Conservation (phyloP, 2,113 vertebrate genomes). For the Henicopernis longicauda region DNA sequence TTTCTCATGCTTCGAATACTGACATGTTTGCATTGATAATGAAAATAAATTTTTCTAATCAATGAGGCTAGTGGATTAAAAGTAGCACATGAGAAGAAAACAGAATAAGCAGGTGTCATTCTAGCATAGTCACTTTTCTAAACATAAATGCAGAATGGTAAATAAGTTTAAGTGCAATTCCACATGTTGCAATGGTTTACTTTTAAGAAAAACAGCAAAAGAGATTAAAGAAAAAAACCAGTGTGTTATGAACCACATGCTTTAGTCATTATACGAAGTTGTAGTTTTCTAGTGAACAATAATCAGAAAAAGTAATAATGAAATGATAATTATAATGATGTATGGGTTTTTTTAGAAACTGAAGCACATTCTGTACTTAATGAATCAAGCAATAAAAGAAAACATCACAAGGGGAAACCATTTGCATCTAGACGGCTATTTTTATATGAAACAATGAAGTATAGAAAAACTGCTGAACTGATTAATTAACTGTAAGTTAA, state of each 20-base stretch:
- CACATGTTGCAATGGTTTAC: neutral
- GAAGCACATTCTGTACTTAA: slow-evolving; percentile 16
- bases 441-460: neutral
- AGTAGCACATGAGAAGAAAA: neutral
- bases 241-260: neutral
- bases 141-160: neutral
- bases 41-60: neutral
- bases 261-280: neutral
- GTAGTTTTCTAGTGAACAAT: slow-evolving; percentile 12
- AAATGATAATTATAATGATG: slow-evolving; percentile 12
- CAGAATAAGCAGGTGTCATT: neutral
- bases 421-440: slow-evolving; percentile 9
- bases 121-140: neutral
- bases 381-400: slow-evolving; percentile 18
- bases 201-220: neutral
- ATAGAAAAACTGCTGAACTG: neutral
- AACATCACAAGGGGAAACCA: neutral
- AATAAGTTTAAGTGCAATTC: neutral
- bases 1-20: neutral
- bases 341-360: neutral
- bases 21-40: neutral
- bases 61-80: neutral
- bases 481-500: neutral
- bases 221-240: neutral
- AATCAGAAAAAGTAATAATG: neutral